phyloP scores from a whole-genome alignment of 1,140 invertebrate genomes.

The Oryctes rhinoceros region DNA sequence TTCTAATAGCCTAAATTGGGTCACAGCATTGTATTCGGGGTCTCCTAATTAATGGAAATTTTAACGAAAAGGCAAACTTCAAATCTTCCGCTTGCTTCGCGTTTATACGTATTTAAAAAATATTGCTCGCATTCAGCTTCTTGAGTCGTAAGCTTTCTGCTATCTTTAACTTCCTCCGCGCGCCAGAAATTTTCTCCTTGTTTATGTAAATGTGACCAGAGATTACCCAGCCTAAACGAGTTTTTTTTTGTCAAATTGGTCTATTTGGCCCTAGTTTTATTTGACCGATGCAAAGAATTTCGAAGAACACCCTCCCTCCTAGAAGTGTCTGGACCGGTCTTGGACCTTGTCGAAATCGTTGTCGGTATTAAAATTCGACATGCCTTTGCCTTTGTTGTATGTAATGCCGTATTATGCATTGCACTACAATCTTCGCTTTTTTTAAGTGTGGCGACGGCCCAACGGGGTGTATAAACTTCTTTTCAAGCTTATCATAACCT shows the following conservation, averaged over 20 bases:
- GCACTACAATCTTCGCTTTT: constrained; percentile 14
- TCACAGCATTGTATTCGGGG: not conserved
- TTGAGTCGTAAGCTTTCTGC: not conserved
- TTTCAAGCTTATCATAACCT: too few relatives aligned
- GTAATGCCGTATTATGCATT: not conserved
- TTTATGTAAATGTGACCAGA: constrained; percentile 30
- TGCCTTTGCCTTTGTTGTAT: too few relatives aligned
- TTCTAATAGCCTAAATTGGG: constrained; percentile 7
- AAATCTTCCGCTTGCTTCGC: constrained; percentile 45
- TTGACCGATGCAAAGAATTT: constrained; percentile 38
- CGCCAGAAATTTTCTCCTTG: constrained; percentile 38
- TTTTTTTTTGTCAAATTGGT: constrained; percentile 45
- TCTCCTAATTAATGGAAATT: not conserved
- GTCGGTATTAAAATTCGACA: constrained; percentile 44
- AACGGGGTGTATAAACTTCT: too few relatives aligned
- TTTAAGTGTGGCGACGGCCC: too few relatives aligned
- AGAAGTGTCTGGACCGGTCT: constrained; percentile 44
- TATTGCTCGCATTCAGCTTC: constrained; percentile 33
- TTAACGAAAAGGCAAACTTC: constrained; percentile 44
- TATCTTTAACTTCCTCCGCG: not conserved
- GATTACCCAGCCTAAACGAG: constrained; percentile 42
- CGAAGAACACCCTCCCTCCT: constrained; percentile 39
- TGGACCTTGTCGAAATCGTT: constrained; percentile 40
- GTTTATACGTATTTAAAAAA: constrained; percentile 17
- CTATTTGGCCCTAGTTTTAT: constrained; percentile 43